phyloP scores from a whole-genome alignment of 2,888 invertebrate species.

The Atethmia centrago region DNA sequence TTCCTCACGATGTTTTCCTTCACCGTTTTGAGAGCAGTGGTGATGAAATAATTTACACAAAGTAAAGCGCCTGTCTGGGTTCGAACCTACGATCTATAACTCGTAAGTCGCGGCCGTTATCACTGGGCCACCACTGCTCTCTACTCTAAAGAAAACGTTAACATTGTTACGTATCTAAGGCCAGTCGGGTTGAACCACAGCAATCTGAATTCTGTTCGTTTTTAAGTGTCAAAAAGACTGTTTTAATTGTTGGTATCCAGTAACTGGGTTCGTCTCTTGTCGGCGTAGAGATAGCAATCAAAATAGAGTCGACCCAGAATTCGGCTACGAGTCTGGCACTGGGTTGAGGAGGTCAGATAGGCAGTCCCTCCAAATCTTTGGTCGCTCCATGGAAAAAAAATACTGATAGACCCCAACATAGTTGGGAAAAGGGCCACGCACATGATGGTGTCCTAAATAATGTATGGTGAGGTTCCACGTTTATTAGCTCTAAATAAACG shows the following conservation, averaged over 20 bases:
- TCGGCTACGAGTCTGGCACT: background rate
- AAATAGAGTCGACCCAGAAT: no score
- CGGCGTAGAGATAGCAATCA: background rate
- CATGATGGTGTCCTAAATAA: background rate
- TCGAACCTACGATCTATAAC: no score
- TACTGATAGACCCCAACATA: background rate
- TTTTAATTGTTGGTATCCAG: background rate
- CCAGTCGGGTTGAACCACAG: background rate
- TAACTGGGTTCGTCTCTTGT: background rate
- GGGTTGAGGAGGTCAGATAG: no score
- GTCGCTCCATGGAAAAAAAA: no score
- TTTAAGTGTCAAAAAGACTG: background rate
- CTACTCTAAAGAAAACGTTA: background rate
- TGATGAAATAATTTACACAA: no score
- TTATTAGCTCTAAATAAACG: conserved; percentile 1
- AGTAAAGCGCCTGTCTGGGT: no score
- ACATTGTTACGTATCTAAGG: no score
- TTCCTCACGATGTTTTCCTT: no score
- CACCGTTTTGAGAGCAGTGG: no score
- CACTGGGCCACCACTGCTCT: no score
- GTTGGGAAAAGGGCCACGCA: background rate
- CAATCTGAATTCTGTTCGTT: background rate
- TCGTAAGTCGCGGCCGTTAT: no score
- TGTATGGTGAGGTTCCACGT: background rate
- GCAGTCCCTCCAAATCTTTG: no score